Conservation (phyloP, 2,888 invertebrate genomes). For the Pantelozetes paolii region DNA sequence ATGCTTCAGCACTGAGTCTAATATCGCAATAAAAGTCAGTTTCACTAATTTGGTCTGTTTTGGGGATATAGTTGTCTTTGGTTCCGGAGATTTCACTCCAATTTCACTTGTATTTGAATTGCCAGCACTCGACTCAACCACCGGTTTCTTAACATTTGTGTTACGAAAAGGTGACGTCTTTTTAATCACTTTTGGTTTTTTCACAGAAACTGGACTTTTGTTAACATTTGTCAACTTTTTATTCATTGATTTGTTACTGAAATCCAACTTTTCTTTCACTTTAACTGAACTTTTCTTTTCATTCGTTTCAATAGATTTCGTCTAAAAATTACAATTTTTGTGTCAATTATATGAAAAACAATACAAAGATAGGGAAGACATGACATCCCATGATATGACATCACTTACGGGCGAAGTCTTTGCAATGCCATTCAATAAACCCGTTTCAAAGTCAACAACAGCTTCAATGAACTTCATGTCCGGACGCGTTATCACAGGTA, state of each 20-base stretch:
- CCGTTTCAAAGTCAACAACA: slow-evolving; percentile 2
- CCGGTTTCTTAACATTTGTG: background rate
- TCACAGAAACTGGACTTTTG: background rate
- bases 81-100: background rate
- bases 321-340: background rate
- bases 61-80: too few species aligned
- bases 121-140: background rate
- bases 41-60: background rate
- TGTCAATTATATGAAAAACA: background rate
- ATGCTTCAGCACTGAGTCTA: background rate
- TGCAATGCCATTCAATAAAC: slow-evolving; percentile 9
- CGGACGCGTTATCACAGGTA: background rate
- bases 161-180: background rate
- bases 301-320: background rate
- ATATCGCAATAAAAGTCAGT: background rate
- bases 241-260: background rate
- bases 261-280: background rate
- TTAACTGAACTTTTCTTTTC: background rate
- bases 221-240: background rate
- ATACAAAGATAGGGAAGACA: too few species aligned
- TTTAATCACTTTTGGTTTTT: background rate
- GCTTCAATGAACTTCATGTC: background rate
- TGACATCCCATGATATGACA: too few species aligned
- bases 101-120: too few species aligned
- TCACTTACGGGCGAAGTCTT: slow-evolving; percentile 2